phyloP scores from a whole-genome alignment of 2,797 vertebrate genomes.

The Hafferia zeledoni region DNA sequence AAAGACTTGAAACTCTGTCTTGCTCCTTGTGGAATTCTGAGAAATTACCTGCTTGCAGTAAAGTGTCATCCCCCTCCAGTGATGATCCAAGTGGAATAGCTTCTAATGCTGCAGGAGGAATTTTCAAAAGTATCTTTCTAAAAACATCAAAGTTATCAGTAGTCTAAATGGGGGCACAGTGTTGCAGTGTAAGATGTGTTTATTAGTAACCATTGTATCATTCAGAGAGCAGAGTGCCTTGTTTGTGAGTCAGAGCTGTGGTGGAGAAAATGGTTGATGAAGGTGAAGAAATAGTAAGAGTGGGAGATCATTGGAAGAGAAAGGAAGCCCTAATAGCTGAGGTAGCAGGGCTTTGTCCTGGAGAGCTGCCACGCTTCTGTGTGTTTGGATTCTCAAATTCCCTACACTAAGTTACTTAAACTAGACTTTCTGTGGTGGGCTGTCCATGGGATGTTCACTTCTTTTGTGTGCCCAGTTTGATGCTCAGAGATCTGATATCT shows the following conservation, averaged over 20 bases:
- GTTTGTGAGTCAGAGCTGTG: background rate
- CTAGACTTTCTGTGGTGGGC: background rate
- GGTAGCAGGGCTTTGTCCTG: background rate
- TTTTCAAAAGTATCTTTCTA: background rate
- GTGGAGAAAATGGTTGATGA: background rate
- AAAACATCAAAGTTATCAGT: background rate
- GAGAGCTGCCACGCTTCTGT: background rate
- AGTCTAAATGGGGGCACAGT: background rate
- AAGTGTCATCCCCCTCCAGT: background rate
- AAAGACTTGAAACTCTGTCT: background rate
- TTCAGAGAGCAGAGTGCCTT: background rate
- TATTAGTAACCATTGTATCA: background rate
- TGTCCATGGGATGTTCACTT: too few species aligned
- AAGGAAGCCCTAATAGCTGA: background rate
- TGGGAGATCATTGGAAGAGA: background rate
- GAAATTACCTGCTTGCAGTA: background rate
- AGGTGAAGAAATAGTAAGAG: background rate
- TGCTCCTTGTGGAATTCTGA: background rate
- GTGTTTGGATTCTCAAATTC: background rate
- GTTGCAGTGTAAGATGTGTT: background rate
- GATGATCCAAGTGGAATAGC: background rate
- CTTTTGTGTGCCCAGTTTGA: too few species aligned
- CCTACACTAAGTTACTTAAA: background rate
- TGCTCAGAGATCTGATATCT: too few species aligned
- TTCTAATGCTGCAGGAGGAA: background rate